Percentiles rank a stretch among this genome's conserved stretches.
These are phyloP conservation scores for Paramormyrops hopkinsi DNA, from an alignment of 2,797 vertebrate genomes.

Conservation along the genomic window DNA sequence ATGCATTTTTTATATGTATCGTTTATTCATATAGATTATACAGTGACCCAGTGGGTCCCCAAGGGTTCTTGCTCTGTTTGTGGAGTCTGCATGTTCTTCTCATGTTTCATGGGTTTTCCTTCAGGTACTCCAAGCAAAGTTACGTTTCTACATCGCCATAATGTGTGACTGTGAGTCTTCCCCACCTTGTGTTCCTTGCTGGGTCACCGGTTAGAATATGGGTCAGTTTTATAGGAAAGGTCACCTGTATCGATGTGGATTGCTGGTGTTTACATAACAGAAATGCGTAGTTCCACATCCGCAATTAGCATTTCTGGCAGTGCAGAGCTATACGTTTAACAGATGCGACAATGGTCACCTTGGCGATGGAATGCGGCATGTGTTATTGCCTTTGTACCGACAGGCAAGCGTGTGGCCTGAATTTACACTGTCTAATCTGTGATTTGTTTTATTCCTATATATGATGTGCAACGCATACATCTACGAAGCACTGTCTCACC, in stretches of 20 bases:
- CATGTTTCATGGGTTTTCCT: not conserved
- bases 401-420: not conserved
- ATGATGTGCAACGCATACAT: not conserved
- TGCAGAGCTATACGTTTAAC: not conserved
- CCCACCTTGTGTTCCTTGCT: not conserved
- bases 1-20: not conserved
- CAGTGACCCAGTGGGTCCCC: not conserved
- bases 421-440: not conserved
- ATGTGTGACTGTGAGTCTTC: not conserved
- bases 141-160: not conserved
- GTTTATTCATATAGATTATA: not conserved
- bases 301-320: not conserved
- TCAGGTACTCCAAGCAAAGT: not conserved
- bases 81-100: not conserved
- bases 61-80: not conserved
- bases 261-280: not conserved
- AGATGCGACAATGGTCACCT: not conserved
- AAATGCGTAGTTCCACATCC: not conserved
- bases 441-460: not conserved
- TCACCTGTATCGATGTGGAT: not conserved
- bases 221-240: not conserved
- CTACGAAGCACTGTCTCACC: not conserved
- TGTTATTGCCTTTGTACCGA: not conserved
- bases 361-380: not conserved
- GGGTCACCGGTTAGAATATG: not conserved